Conservation (phyloP, 1,140 invertebrate genomes). For the Mylabris phalerata region DNA sequence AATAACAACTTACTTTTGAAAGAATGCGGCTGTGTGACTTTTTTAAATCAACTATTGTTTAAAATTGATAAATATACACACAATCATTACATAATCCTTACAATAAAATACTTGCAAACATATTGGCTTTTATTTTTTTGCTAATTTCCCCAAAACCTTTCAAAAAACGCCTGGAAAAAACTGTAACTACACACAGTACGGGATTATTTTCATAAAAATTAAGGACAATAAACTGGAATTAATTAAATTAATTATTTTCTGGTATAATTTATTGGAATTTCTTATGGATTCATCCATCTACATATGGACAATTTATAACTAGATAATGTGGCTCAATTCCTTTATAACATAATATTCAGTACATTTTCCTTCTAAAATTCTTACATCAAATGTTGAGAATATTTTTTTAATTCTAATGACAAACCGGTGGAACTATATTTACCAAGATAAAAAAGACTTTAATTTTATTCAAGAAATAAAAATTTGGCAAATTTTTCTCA, state of each 20-base stretch:
- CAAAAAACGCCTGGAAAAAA: no score
- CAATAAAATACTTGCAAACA: no score
- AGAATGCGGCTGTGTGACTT: conserved; percentile 32
- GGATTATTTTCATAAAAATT: no score
- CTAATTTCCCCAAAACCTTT: no score
- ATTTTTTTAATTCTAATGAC: neutral
- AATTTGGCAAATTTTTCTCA: no score
- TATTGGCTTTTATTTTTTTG: no score
- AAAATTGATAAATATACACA: conserved; percentile 9
- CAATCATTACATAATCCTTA: conserved; percentile 7
- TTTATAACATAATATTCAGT: conserved; percentile 17
- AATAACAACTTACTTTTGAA: conserved; percentile 15
- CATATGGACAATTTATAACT: conserved; percentile 12
- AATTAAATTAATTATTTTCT: neutral
- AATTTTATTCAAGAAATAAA: no score
- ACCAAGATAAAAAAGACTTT: no score
- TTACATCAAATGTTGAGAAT: neutral
- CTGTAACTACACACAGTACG: no score
- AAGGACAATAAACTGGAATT: neutral
- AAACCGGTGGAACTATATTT: no score
- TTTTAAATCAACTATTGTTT: conserved; percentile 14
- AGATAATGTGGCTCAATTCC: conserved; percentile 12
- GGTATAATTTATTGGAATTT: conserved; percentile 18
- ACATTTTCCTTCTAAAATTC: conserved; percentile 8
- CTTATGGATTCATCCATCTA: conserved; percentile 11